Evolutionary conservation across 2,113 vertebrate species (phyloP).

Genomic region (Lonchura striata): DNA sequence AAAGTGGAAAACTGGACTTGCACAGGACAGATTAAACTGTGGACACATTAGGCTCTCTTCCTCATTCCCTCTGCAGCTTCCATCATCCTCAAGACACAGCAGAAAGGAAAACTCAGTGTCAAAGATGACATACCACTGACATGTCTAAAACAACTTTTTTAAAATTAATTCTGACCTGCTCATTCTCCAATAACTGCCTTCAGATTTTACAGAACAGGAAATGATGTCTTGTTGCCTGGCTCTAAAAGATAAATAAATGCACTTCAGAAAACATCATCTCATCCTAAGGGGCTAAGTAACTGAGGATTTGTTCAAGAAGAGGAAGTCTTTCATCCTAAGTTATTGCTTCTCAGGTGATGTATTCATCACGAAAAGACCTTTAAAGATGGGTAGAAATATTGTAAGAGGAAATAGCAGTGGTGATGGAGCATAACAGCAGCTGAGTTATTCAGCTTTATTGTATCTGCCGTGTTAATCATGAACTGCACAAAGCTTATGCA

Average conservation of each 20-base stretch:
- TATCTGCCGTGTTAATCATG: neutral
- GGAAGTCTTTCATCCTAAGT: neutral
- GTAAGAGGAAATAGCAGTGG: neutral
- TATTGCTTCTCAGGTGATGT: neutral
- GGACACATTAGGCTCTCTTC: neutral
- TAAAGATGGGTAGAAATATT: neutral
- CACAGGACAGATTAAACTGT: neutral
- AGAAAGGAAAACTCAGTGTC: neutral
- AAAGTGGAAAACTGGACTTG: neutral
- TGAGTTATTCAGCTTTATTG: neutral
- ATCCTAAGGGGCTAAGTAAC: neutral
- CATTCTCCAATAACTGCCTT: neutral
- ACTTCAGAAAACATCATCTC: neutral
- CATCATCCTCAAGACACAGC: neutral
- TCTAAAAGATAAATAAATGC: neutral
- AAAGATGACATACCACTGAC: neutral
- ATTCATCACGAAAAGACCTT: neutral
- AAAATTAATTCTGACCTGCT: neutral
- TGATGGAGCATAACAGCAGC: neutral
- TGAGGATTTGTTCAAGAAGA: neutral
- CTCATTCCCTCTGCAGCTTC: neutral
- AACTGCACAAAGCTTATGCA: neutral
- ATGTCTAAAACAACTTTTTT: neutral
- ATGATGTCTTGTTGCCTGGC: neutral
- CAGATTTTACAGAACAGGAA: neutral